phyloP scores from a whole-genome alignment of 2,888 invertebrate species.

The Diarsia rubi region DNA sequence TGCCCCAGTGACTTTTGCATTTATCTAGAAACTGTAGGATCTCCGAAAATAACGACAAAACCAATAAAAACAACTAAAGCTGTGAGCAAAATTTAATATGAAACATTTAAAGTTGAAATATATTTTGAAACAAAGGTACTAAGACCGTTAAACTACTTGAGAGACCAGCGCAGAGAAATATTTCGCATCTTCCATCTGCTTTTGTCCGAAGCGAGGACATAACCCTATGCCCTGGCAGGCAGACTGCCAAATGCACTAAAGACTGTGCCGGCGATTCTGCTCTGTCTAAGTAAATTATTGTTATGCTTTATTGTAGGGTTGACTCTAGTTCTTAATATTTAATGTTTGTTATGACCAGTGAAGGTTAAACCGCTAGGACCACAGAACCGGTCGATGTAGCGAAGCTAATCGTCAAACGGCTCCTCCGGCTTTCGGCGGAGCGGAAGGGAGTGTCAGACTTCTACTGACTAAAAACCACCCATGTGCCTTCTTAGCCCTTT shows the following conservation, averaged over 20 bases:
- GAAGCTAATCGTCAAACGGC: neutral
- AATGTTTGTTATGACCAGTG: neutral
- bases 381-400: neutral
- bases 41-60: neutral
- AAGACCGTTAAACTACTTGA: constrained; percentile 40
- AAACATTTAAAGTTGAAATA: constrained; percentile 48
- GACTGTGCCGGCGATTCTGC: constrained; percentile 65
- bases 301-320: constrained; percentile 48
- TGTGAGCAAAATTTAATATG: constrained; percentile 7
- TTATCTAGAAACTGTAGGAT: neutral
- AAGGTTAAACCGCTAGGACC: neutral
- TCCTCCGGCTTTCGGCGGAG: too few species aligned
- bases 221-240: constrained; percentile 67
- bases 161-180: constrained; percentile 58
- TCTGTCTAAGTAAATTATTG: constrained; percentile 70
- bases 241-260: constrained; percentile 72
- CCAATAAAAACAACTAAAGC: neutral
- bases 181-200: constrained; percentile 60
- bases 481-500: too few species aligned
- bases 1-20: neutral
- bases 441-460: too few species aligned
- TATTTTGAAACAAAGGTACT: constrained; percentile 36
- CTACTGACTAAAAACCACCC: too few species aligned
- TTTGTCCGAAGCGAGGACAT: constrained; percentile 54
- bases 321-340: constrained; percentile 8